Evolutionary conservation across 2,888 invertebrate species (phyloP).

Genomic region (Syrista parreyssii): DNA sequence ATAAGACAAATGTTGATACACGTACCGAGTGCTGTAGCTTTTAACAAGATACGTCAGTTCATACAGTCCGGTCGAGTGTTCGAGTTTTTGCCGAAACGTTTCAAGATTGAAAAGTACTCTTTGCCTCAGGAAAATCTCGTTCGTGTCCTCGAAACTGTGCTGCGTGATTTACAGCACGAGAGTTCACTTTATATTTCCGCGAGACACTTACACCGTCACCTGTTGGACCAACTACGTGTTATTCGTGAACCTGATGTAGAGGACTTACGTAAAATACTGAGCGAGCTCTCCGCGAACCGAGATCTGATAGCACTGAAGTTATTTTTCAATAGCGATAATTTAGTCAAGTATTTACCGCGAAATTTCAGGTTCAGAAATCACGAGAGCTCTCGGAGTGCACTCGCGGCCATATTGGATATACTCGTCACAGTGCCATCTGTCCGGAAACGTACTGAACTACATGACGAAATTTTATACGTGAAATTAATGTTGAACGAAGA

Average conservation of each 20-base stretch:
- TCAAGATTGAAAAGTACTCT: background rate
- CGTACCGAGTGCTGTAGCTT: background rate
- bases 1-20: background rate
- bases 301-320: conserved; percentile 21
- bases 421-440: background rate
- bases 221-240: background rate
- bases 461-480: background rate
- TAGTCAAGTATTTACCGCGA: conserved; percentile 18
- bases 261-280: background rate
- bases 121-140: conserved; percentile 13
- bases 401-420: background rate
- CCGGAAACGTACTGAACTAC: background rate
- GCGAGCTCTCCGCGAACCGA: background rate
- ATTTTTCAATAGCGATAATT: conserved; percentile 19
- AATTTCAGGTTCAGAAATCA: conserved; percentile 8
- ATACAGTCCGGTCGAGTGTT: background rate
- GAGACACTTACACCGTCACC: background rate
- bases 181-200: background rate
- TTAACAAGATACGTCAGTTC: background rate
- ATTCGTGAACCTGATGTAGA: background rate
- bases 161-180: background rate
- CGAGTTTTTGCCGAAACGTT: background rate
- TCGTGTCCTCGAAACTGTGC: conserved; percentile 9
- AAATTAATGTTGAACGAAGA: background rate
- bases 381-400: background rate